Evolutionary conservation across 2,888 invertebrate species (phyloP).

Genomic region (Trachelus troglodyta): DNA sequence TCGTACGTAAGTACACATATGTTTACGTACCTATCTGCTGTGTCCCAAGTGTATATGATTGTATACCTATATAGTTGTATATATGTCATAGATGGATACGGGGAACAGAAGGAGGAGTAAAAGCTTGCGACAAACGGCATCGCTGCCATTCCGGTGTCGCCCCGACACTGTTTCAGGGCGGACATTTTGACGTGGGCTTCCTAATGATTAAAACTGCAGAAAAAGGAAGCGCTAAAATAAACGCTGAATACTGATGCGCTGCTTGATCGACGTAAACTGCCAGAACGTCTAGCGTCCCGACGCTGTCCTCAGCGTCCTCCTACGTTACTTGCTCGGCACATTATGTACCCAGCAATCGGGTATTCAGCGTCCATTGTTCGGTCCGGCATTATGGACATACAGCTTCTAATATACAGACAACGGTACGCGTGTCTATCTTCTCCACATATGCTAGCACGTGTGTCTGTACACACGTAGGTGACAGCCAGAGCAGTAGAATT

Average conservation of each 20-base stretch:
- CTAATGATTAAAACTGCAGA: constrained; percentile 9
- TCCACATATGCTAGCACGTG: not conserved
- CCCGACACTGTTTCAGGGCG: not conserved
- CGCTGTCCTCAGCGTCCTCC: not conserved
- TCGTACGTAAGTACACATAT: not conserved
- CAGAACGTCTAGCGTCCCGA: constrained; percentile 10
- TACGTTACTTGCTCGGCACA: not conserved
- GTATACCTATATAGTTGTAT: too few relatives aligned
- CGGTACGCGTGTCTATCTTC: not conserved
- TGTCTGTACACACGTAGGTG: not conserved
- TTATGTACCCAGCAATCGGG: not conserved
- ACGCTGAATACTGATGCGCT: constrained; percentile 5
- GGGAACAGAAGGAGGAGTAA: not conserved
- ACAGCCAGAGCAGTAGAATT: not conserved
- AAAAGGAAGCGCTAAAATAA: constrained; percentile 4
- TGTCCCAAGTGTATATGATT: too few relatives aligned
- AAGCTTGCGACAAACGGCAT: not conserved
- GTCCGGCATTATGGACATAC: not conserved
- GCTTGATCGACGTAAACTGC: constrained; percentile 6
- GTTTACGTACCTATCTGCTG: not conserved
- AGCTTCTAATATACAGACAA: not conserved
- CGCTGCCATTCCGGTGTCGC: not conserved
- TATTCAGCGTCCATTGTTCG: not conserved
- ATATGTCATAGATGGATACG: not conserved
- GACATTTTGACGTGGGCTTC: constrained; percentile 8